These are phyloP conservation scores for Candoia aspera DNA, from an alignment of 2,113 vertebrate species.

Conservation along the genomic window DNA sequence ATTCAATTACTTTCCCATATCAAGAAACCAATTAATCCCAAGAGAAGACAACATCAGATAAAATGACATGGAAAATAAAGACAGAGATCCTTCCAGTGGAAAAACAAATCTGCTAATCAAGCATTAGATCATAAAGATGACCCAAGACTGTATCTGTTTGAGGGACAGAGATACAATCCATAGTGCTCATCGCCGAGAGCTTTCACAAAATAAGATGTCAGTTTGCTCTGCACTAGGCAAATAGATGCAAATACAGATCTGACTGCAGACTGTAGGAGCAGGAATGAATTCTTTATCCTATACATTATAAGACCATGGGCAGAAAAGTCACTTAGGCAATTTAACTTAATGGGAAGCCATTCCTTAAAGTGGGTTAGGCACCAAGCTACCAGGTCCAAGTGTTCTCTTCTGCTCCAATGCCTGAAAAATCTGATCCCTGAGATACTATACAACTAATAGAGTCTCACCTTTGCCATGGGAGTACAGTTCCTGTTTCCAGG, in stretches of 20 bases:
- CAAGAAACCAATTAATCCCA: not conserved
- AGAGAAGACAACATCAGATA: not conserved
- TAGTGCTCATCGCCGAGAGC: not conserved
- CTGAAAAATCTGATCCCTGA: not conserved
- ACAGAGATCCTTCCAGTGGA: not conserved
- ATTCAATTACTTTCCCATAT: not conserved
- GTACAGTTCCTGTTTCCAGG: not conserved
- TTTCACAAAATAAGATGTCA: not conserved
- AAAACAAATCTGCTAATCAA: not conserved
- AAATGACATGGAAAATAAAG: not conserved
- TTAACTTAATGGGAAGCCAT: not conserved
- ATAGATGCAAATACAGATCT: not conserved
- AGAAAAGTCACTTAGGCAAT: not conserved
- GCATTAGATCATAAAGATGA: not conserved
- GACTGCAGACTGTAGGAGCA: not conserved
- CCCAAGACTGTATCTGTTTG: not conserved
- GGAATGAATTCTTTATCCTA: not conserved
- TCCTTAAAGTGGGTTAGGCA: not conserved
- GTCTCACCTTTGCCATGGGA: not conserved
- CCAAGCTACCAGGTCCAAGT: not conserved
- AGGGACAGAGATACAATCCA: not conserved
- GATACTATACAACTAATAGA: not conserved
- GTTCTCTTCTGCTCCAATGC: not conserved
- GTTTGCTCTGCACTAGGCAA: not conserved
- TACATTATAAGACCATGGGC: not conserved